Evolutionary conservation across 2,113 vertebrate species (phyloP).

Genomic region (Callocephalon fimbriatum): DNA sequence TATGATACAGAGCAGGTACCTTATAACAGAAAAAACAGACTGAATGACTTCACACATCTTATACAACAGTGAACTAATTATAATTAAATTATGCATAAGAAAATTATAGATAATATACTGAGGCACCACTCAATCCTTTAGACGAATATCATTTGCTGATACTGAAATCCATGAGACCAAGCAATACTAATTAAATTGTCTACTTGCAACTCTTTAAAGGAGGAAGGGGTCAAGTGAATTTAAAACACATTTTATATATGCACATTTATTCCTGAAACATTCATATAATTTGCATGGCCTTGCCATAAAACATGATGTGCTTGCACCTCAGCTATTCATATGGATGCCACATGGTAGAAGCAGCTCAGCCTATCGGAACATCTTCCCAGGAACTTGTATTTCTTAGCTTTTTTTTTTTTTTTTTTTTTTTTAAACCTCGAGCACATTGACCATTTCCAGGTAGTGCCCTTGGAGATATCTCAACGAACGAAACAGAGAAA

Average conservation of each 20-base stretch:
- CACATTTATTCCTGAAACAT: not conserved
- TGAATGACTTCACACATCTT: not conserved
- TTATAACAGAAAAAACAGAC: not conserved
- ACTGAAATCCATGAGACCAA: not conserved
- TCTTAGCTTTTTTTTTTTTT: too few species aligned
- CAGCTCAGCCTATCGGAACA: not conserved
- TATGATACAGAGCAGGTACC: not conserved
- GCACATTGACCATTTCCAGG: not conserved
- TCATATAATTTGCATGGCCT: not conserved
- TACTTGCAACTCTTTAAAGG: not conserved
- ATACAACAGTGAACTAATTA: not conserved
- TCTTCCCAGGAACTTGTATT: not conserved
- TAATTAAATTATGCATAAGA: constrained; percentile 20
- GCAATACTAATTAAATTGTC: not conserved
- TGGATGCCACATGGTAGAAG: not conserved
- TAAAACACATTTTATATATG: not conserved
- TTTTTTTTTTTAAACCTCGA: not conserved
- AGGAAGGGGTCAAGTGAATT: not conserved
- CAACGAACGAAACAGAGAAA: not conserved
- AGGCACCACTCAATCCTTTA: not conserved
- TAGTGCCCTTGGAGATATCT: not conserved
- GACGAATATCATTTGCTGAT: not conserved
- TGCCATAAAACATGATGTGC: not conserved
- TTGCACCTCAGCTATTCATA: not conserved
- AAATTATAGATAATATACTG: not conserved